phyloP scores from a whole-genome alignment of 2,888 invertebrate genomes.

The Euclidia mi region DNA sequence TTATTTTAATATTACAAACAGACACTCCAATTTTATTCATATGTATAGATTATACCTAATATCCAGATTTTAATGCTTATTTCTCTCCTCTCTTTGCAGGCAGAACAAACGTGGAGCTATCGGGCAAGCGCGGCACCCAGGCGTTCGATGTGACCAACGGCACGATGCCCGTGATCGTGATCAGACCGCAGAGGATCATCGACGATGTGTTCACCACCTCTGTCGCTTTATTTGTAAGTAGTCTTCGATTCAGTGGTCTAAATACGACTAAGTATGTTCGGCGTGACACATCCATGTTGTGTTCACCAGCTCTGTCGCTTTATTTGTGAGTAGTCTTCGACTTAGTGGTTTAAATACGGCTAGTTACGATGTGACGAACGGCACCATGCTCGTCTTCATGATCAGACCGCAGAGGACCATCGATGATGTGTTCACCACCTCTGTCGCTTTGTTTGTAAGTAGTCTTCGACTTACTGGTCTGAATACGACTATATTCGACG shows the following conservation, averaged over 20 bases:
- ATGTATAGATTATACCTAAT: too few species aligned
- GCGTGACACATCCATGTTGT: constrained; percentile 93
- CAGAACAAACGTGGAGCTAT: constrained; percentile 64
- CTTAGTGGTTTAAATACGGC: too few species aligned
- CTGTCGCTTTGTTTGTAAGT: constrained; percentile 93
- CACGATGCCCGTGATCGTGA: constrained; percentile 87
- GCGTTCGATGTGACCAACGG: constrained; percentile 56
- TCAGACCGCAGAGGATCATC: constrained; percentile 91
- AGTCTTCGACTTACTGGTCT: constrained; percentile 7
- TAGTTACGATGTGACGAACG: constrained; percentile 56
- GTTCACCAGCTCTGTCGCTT: constrained; percentile 94
- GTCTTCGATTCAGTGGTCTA: neutral
- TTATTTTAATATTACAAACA: too few species aligned
- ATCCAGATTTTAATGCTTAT: too few species aligned
- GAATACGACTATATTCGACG: too few species aligned
- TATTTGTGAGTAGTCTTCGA: constrained; percentile 87
- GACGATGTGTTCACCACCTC: constrained; percentile 94
- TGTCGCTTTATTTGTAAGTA: constrained; percentile 92
- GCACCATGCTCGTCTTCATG: constrained; percentile 87
- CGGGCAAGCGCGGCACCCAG: constrained; percentile 53
- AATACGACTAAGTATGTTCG: too few species aligned
- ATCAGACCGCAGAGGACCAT: constrained; percentile 91
- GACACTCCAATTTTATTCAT: too few species aligned
- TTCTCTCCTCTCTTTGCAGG: constrained; percentile 61
- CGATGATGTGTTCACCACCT: constrained; percentile 93